Percentiles rank a stretch among this genome's conserved stretches.
phyloP scores from a whole-genome alignment of 2,888 invertebrate species.

The Drosophila aldrichi region DNA sequence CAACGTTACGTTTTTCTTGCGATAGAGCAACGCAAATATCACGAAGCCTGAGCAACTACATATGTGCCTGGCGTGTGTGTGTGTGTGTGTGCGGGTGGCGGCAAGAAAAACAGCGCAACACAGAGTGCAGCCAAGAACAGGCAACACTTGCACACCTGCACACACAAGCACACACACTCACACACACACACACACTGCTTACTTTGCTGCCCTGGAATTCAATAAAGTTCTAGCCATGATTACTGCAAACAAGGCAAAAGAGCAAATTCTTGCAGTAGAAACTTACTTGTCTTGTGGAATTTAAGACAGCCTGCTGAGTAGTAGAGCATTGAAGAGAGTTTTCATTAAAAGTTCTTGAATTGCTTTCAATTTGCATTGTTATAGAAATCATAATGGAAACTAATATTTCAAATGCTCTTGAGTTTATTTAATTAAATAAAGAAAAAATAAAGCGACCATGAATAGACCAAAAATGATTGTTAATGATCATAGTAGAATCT shows the following conservation, averaged over 20 bases:
- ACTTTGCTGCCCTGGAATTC: conserved; percentile 50
- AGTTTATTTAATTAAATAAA: too few relatives aligned
- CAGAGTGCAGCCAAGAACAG: conserved; percentile 12
- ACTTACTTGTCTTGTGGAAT: neutral
- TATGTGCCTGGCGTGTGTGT: conserved; percentile 23
- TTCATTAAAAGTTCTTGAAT: too few relatives aligned
- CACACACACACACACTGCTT: conserved; percentile 1
- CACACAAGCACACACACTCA: conserved; percentile 2
- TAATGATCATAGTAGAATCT: too few relatives aligned
- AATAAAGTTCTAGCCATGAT: conserved; percentile 67
- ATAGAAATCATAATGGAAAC: too few relatives aligned
- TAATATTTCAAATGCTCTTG: too few relatives aligned
- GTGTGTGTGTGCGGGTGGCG: too few relatives aligned
- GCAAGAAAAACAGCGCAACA: conserved; percentile 40
- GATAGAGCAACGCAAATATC: conserved; percentile 56
- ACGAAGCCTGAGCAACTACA: conserved; percentile 17
- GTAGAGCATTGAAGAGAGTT: neutral
- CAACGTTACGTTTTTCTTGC: conserved; percentile 1
- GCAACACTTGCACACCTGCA: conserved; percentile 46
- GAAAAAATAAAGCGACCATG: too few relatives aligned
- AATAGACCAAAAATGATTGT: too few relatives aligned
- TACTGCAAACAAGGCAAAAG: conserved; percentile 34
- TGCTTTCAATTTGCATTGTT: neutral
- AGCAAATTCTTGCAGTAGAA: neutral
- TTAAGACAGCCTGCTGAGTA: neutral